Conservation (phyloP, 2,888 invertebrate genomes). For the Drosophila melanocephala region DNA sequence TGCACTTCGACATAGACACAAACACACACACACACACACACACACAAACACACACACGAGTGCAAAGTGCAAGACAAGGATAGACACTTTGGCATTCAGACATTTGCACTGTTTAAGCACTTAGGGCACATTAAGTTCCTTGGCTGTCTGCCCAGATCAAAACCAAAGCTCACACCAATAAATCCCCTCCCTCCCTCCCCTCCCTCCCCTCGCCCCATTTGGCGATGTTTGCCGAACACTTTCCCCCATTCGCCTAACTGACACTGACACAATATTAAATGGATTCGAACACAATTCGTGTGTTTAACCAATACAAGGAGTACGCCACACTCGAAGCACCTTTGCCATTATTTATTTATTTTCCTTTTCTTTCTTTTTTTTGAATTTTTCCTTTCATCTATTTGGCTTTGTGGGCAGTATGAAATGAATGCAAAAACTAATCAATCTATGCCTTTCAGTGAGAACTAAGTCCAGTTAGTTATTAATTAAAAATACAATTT, state of each 20-base stretch:
- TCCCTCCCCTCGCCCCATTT: neutral
- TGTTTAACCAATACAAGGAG: neutral
- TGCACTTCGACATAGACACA: neutral
- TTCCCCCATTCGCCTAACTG: conserved; percentile 50
- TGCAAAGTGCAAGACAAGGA: conserved; percentile 2
- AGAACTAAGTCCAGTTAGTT: neutral
- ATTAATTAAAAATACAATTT: neutral
- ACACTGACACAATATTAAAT: conserved; percentile 38
- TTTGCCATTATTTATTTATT: neutral
- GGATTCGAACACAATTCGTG: neutral
- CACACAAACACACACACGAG: neutral
- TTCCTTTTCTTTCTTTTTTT: neutral
- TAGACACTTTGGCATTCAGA: conserved; percentile 43
- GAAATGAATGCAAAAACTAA: neutral
- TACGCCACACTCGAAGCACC: neutral
- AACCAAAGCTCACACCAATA: conserved; percentile 12
- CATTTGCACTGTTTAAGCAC: conserved; percentile 58
- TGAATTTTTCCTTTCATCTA: neutral
- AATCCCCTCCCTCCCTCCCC: neutral
- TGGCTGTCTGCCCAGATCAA: conserved; percentile 63
- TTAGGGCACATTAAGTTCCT: conserved; percentile 62
- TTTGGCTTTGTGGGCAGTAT: neutral
- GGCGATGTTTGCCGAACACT: neutral
- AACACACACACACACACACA: no score
- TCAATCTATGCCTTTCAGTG: neutral